Conservation (phyloP, 1,140 invertebrate species). For the Octopus bimaculoides region DNA sequence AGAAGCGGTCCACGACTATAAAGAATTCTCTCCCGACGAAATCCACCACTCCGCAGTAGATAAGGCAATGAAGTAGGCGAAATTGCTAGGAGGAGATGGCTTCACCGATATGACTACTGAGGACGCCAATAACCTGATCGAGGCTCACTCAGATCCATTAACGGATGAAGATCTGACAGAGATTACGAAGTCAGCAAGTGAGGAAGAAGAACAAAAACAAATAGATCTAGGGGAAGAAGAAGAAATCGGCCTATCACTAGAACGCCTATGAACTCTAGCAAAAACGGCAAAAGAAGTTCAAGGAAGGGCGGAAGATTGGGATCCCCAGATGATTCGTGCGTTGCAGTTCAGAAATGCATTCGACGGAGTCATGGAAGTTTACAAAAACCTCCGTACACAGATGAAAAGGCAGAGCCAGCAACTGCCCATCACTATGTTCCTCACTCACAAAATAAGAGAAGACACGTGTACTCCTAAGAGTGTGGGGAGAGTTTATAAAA, state of each 20-base stretch:
- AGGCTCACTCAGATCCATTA: background rate
- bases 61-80: background rate
- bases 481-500: no score
- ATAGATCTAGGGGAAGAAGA: background rate
- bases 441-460: background rate
- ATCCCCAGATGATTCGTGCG: background rate
- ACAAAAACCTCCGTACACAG: background rate
- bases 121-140: background rate
- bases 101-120: background rate
- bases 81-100: constrained; percentile 6
- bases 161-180: background rate
- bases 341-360: background rate
- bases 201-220: background rate
- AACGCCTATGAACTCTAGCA: background rate
- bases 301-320: background rate
- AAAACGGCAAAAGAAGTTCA: background rate
- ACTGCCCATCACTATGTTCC: constrained; percentile 1
- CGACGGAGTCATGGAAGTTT: background rate
- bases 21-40: background rate
- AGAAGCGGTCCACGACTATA: constrained; percentile 6
- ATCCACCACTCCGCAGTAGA: constrained; percentile 2
- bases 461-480: no score
- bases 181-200: background rate
- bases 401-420: background rate
- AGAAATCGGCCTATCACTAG: background rate